phyloP scores from a whole-genome alignment of 2,888 invertebrate species.

The Hypomecis atomaria region DNA sequence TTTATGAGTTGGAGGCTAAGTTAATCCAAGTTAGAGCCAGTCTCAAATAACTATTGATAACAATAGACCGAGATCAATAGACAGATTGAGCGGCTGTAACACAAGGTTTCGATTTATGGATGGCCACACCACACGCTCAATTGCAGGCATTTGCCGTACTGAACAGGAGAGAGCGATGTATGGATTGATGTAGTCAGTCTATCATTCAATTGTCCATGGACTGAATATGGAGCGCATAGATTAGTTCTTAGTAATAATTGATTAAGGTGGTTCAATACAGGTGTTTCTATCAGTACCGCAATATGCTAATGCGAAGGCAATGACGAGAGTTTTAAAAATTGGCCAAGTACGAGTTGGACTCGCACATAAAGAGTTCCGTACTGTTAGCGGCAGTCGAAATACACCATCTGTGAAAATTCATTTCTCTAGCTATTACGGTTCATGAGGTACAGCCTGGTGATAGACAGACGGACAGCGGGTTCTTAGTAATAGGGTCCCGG shows the following conservation, averaged over 20 bases:
- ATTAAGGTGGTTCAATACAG: constrained; percentile 4
- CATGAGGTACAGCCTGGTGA: too few relatives aligned
- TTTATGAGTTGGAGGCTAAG: too few relatives aligned
- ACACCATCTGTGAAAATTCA: too few relatives aligned
- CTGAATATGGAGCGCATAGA: neutral
- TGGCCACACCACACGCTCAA: constrained; percentile 5
- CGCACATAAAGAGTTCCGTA: too few relatives aligned
- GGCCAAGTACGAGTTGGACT: too few relatives aligned
- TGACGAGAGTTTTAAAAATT: neutral
- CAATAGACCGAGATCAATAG: constrained; percentile 1
- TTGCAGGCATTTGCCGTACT: neutral
- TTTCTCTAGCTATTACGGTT: too few relatives aligned
- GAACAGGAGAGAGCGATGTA: neutral
- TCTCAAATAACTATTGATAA: constrained; percentile 3
- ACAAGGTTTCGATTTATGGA: constrained; percentile 3
- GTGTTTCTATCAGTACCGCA: constrained; percentile 1
- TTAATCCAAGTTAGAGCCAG: neutral
- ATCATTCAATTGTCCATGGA: constrained; percentile 17
- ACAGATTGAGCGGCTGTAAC: constrained; percentile 5
- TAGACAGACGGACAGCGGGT: too few relatives aligned
- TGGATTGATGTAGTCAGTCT: constrained; percentile 4
- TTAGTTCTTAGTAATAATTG: constrained; percentile 6
- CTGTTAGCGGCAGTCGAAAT: too few relatives aligned
- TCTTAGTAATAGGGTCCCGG: too few relatives aligned
- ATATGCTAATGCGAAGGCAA: neutral